Evolutionary conservation across 2,797 vertebrate species (phyloP).

Genomic region (Sebastolobus alascanus): DNA sequence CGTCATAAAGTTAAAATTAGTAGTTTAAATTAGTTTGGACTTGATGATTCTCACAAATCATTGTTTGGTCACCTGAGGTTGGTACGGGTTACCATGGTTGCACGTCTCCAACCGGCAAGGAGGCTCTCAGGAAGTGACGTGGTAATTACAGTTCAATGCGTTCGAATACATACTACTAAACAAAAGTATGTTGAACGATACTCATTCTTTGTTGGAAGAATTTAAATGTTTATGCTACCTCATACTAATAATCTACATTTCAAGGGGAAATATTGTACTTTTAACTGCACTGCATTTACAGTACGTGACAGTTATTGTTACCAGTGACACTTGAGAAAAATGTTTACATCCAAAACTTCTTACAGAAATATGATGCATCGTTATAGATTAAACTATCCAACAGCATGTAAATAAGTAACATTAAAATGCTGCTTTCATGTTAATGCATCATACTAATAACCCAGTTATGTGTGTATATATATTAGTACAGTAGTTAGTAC

Average conservation of each 20-base stretch:
- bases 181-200: too few relatives aligned
- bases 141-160: too few relatives aligned
- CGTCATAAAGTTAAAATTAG: too few relatives aligned
- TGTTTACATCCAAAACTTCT: background rate
- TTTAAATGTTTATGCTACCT: background rate
- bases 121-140: too few relatives aligned
- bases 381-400: background rate
- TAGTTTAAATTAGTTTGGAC: too few relatives aligned
- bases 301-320: background rate
- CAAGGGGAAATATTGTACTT: background rate
- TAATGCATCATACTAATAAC: background rate
- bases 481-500: too few relatives aligned
- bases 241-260: background rate
- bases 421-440: background rate
- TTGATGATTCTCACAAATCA: too few relatives aligned
- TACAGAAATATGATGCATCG: background rate
- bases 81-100: too few relatives aligned
- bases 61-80: too few relatives aligned
- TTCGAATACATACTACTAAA: too few relatives aligned
- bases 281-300: background rate
- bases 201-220: background rate
- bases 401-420: background rate
- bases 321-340: background rate
- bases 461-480: background rate
- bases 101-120: too few relatives aligned